A percentile compares a stretch with the other conserved stretches of the same genome.
Conservation (phyloP, 2,888 invertebrate species). For the Tolmerus cingulatus region DNA sequence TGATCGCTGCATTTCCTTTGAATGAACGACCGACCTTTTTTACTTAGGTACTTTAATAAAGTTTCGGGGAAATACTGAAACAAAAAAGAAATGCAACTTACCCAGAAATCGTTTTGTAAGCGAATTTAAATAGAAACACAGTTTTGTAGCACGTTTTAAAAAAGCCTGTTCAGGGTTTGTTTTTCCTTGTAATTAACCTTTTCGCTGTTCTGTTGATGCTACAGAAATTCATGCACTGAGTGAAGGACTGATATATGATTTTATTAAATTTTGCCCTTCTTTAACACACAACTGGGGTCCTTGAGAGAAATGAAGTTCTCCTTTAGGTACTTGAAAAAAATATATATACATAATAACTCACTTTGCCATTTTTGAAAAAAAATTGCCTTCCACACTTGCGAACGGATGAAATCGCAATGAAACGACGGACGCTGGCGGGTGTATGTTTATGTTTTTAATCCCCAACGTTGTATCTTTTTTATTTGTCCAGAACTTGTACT, state of each 20-base stretch:
- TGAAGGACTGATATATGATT: no score
- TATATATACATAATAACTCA: background rate
- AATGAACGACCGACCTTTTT: background rate
- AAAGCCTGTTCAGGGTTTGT: background rate
- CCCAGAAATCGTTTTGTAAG: background rate
- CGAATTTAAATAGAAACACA: background rate
- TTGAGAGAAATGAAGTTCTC: background rate
- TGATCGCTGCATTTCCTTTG: background rate
- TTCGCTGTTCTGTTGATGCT: background rate
- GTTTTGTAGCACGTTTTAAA: background rate
- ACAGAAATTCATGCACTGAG: background rate
- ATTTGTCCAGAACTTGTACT: background rate
- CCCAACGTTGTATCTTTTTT: background rate
- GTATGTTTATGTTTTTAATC: background rate
- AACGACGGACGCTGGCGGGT: background rate
- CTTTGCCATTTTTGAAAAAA: background rate
- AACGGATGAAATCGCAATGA: background rate
- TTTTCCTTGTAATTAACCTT: background rate
- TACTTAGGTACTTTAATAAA: background rate
- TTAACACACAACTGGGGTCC: background rate
- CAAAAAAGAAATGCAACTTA: background rate
- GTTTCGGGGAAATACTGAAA: background rate
- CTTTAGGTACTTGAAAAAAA: background rate
- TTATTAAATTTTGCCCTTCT: no score
- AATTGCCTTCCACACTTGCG: background rate